These are phyloP conservation scores for Cydia fagiglandana DNA, from an alignment of 1,140 invertebrate species.

Conservation along the genomic window DNA sequence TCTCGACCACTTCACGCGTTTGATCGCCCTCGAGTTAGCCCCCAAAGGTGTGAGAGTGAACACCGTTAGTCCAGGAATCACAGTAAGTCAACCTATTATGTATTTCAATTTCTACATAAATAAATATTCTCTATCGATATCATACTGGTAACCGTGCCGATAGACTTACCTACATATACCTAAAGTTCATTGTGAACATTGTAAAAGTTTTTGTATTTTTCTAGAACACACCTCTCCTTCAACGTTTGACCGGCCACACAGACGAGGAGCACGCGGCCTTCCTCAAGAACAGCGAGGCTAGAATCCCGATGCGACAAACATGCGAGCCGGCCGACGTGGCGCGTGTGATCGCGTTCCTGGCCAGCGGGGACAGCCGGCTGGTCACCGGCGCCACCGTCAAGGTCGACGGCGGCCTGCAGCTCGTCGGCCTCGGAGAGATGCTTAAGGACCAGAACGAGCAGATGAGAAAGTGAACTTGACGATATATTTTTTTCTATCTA, in stretches of 20 bases:
- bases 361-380: background rate
- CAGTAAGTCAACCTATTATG: constrained; percentile 47
- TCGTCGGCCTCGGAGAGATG: background rate
- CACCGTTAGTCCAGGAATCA: constrained; percentile 84
- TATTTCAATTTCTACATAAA: too few species aligned
- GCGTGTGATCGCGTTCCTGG: constrained; percentile 15
- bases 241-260: constrained; percentile 12
- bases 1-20: constrained; percentile 87
- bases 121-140: too few species aligned
- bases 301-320: background rate
- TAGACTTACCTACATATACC: too few species aligned
- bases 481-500: too few species aligned
- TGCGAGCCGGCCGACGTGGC: constrained; percentile 3
- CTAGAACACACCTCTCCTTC: background rate
- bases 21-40: constrained; percentile 82
- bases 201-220: background rate
- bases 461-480: background rate
- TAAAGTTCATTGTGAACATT: too few species aligned
- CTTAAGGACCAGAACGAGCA: background rate
- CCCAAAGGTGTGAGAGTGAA: constrained; percentile 85
- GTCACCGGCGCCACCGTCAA: constrained; percentile 15
- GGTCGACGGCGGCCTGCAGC: constrained; percentile 5
- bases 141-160: too few species aligned
- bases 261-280: constrained; percentile 8
- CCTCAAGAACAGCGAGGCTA: background rate